Conservation (phyloP, 2,888 invertebrate species). For the Drepanosiphum platanoidis region DNA sequence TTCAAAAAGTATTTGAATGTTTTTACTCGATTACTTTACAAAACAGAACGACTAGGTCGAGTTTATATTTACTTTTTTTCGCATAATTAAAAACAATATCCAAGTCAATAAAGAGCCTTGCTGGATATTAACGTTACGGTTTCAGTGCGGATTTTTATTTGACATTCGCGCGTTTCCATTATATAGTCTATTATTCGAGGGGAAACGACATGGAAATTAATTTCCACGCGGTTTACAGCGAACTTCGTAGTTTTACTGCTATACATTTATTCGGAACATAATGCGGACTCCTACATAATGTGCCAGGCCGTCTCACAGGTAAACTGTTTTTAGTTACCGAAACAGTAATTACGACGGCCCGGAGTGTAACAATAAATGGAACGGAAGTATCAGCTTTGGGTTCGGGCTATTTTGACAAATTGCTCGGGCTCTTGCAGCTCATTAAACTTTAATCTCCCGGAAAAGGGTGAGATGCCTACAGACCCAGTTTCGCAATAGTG, state of each 20-base stretch:
- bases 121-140: not conserved
- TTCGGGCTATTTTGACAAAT: slow-evolving; percentile 59
- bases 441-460: slow-evolving; percentile 60
- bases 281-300: slow-evolving; percentile 21
- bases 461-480: slow-evolving; percentile 59
- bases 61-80: not conserved
- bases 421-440: slow-evolving; percentile 50
- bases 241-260: not conserved
- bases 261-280: not conserved
- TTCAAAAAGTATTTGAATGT: too few relatives aligned
- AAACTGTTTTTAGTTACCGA: not conserved
- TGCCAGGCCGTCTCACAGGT: slow-evolving; percentile 20
- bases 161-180: not conserved
- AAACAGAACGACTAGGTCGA: too few relatives aligned
- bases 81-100: not conserved
- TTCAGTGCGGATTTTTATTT: not conserved
- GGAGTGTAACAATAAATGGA: slow-evolving; percentile 32
- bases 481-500: slow-evolving; percentile 53
- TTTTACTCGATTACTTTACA: too few relatives aligned
- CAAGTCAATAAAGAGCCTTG: not conserved
- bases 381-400: slow-evolving; percentile 21
- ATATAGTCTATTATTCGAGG: not conserved
- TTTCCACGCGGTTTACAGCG: not conserved
- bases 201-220: not conserved
- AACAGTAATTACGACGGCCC: slow-evolving; percentile 7